Conservation (phyloP, 2,888 invertebrate species). For the Ephialtes manifestator region DNA sequence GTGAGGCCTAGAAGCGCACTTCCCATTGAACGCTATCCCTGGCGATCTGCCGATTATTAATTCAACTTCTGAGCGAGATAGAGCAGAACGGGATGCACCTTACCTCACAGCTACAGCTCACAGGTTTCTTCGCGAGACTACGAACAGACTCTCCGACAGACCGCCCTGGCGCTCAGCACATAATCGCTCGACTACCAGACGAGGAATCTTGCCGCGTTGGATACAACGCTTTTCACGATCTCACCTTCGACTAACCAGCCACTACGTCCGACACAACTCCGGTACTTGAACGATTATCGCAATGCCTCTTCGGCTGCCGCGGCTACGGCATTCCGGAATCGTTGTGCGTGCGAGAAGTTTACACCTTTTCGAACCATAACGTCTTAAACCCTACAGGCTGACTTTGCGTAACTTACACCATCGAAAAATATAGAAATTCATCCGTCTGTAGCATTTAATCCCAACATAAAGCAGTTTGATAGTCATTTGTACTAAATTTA, state of each 20-base stretch:
- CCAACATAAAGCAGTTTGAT: background rate
- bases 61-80: constrained; percentile 77
- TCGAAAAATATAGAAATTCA: background rate
- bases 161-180: constrained; percentile 22
- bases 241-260: constrained; percentile 2
- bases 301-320: background rate
- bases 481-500: too few relatives aligned
- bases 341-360: background rate
- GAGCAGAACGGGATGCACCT: constrained; percentile 64
- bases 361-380: background rate
- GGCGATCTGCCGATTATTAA: constrained; percentile 84
- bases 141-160: constrained; percentile 26
- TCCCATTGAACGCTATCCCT: constrained; percentile 77
- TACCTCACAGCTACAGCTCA: constrained; percentile 70
- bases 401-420: background rate
- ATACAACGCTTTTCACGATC: constrained; percentile 24
- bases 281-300: constrained; percentile 17
- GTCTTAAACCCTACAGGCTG: background rate
- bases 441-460: background rate
- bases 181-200: constrained; percentile 40
- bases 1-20: constrained; percentile 36
- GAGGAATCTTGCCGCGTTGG: constrained; percentile 11
- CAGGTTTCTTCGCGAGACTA: constrained; percentile 46
- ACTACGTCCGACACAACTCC: background rate
- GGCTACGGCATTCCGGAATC: background rate